Conservation (phyloP, 2,797 vertebrate genomes). For the Microctenopoma lineatum region DNA sequence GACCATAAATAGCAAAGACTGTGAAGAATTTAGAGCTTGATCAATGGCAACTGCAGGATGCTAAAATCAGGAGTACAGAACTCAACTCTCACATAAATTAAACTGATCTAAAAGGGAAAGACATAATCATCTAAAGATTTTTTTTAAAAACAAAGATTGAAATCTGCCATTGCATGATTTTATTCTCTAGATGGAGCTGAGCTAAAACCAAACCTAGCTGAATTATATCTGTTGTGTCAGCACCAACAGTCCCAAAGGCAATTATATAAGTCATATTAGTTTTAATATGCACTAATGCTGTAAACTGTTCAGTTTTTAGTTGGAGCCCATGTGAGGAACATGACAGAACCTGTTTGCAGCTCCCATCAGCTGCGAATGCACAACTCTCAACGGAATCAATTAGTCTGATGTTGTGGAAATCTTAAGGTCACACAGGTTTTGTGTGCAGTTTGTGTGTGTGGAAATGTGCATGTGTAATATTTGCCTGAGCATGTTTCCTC, state of each 20-base stretch:
- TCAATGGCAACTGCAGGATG: neutral
- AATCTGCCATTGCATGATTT: neutral
- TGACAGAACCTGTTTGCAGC: slow-evolving; percentile 15
- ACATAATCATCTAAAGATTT: neutral
- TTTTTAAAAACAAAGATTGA: neutral
- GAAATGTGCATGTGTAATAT: slow-evolving; percentile 20
- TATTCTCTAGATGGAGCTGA: slow-evolving; percentile 21
- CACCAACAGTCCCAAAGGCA: slow-evolving; percentile 9
- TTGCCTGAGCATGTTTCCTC: slow-evolving; percentile 39
- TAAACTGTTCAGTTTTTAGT: slow-evolving; percentile 31
- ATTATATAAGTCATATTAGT: slow-evolving; percentile 22
- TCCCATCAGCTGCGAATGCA: slow-evolving; percentile 36
- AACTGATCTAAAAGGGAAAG: neutral
- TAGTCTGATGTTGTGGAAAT: slow-evolving; percentile 42
- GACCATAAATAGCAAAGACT: neutral
- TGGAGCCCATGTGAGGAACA: slow-evolving; percentile 35
- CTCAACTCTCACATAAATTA: neutral
- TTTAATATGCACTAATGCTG: slow-evolving; percentile 33
- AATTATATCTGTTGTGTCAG: slow-evolving; percentile 13
- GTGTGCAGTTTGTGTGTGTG: slow-evolving; percentile 12
- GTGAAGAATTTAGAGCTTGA: neutral
- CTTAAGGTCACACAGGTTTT: slow-evolving; percentile 29
- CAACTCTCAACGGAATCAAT: slow-evolving; percentile 53
- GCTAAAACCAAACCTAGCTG: slow-evolving; percentile 4
- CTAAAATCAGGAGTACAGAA: neutral